phyloP scores from a whole-genome alignment of 2,113 vertebrate species.

The Festucalex cinctus region DNA sequence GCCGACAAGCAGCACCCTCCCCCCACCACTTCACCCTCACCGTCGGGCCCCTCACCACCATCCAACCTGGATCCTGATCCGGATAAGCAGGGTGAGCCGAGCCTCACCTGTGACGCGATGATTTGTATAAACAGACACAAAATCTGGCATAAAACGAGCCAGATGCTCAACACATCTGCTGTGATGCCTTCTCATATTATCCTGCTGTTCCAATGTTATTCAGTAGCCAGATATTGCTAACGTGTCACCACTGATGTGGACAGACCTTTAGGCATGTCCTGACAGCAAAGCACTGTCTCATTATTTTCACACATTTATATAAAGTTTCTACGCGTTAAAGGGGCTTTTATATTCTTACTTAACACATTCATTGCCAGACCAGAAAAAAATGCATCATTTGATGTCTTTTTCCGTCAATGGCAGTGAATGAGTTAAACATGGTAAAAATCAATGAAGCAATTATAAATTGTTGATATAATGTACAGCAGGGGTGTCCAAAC shows the following conservation, averaged over 20 bases:
- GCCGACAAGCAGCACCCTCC: conserved; percentile 64
- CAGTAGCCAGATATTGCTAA: not conserved
- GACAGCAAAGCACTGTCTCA: not conserved
- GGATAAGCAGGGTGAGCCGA: conserved; percentile 61
- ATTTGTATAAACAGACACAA: conserved; percentile 4
- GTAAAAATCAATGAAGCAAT: too few species aligned
- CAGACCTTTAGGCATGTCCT: not conserved
- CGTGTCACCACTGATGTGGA: not conserved
- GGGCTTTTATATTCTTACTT: not conserved
- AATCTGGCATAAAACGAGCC: conserved; percentile 11
- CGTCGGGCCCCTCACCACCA: conserved; percentile 39
- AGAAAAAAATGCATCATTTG: too few species aligned
- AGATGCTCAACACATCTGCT: conserved; percentile 19
- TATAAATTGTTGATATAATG: too few species aligned
- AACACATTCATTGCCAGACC: too few species aligned
- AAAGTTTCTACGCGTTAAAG: not conserved
- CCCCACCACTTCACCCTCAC: conserved; percentile 45
- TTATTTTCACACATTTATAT: conserved; percentile 7
- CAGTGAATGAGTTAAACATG: too few species aligned
- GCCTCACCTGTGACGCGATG: conserved; percentile 19
- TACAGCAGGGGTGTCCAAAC: too few species aligned
- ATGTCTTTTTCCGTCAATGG: too few species aligned
- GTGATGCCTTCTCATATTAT: not conserved
- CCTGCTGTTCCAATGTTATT: not conserved
- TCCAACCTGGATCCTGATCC: conserved; percentile 52